Evolutionary conservation across 2,797 vertebrate species (phyloP).

Genomic region (Bucorvus abyssinicus): DNA sequence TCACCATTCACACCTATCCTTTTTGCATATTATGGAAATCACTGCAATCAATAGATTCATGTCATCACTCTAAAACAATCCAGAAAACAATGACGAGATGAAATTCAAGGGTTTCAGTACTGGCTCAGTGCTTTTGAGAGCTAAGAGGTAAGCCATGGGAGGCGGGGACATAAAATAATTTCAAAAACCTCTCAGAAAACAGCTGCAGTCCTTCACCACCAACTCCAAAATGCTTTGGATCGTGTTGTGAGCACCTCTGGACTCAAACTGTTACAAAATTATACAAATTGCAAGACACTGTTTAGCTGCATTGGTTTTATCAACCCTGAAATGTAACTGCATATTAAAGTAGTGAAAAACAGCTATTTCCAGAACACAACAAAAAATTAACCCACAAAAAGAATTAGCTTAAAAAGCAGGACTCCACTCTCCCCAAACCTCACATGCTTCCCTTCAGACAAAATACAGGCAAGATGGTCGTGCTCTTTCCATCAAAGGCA

Average conservation of each 20-base stretch:
- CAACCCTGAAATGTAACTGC: background rate
- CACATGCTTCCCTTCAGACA: background rate
- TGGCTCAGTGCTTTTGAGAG: background rate
- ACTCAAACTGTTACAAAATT: background rate
- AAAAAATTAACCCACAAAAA: background rate
- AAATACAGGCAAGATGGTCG: rapidly evolving
- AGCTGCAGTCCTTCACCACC: background rate
- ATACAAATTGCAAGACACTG: background rate
- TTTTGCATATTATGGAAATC: background rate
- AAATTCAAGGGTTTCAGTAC: background rate
- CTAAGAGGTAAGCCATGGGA: background rate
- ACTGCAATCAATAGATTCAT: background rate
- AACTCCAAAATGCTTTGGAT: background rate
- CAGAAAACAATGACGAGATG: background rate
- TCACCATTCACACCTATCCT: background rate
- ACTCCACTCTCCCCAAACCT: background rate
- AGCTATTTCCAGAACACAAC: background rate
- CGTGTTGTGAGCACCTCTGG: background rate
- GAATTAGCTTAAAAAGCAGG: background rate
- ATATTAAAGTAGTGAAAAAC: background rate
- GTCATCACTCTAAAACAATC: background rate
- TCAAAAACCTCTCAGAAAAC: background rate
- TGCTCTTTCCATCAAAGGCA: background rate
- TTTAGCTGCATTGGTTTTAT: background rate
- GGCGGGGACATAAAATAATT: background rate